Evolutionary conservation across 2,888 invertebrate species (phyloP).

Genomic region (Rhamnusium bicolor): DNA sequence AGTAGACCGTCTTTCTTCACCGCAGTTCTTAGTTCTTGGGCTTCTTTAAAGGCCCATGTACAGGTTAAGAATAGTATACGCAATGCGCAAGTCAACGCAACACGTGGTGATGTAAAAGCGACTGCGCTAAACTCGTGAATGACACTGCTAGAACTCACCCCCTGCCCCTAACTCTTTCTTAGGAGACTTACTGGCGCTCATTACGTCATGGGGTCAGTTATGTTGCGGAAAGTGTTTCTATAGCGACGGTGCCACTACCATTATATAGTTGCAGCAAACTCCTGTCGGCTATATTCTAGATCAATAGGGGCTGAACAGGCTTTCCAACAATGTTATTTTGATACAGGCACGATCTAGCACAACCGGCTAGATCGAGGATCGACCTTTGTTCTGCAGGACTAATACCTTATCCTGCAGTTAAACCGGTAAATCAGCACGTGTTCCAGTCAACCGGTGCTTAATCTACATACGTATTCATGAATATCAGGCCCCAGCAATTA

Average conservation of each 20-base stretch:
- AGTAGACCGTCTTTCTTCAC: conserved; percentile 14
- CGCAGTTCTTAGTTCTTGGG: conserved; percentile 8
- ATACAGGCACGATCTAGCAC: conserved; percentile 39
- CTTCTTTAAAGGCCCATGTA: neutral
- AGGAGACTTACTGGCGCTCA: conserved; percentile 70
- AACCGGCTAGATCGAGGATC: conserved; percentile 11
- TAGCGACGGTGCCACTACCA: conserved; percentile 63
- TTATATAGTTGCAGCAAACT: conserved; percentile 60
- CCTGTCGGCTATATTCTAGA: conserved; percentile 51
- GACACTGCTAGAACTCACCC: conserved; percentile 64
- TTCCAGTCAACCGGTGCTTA: neutral
- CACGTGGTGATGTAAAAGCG: conserved; percentile 47
- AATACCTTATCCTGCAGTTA: neutral
- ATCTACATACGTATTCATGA: neutral
- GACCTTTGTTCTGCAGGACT: neutral
- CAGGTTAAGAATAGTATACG: conserved; percentile 42
- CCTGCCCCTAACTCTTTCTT: conserved; percentile 74
- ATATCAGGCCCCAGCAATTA: too few relatives aligned
- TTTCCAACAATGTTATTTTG: conserved; percentile 42
- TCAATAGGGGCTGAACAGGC: conserved; percentile 53
- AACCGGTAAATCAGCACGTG: neutral
- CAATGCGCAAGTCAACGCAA: conserved; percentile 37
- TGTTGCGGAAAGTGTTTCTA: conserved; percentile 69
- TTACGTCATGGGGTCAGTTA: conserved; percentile 68
- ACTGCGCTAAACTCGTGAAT: conserved; percentile 58